Evolutionary conservation across 1,140 invertebrate genomes (phyloP).

Genomic region (Teleogryllus occipitalis): DNA sequence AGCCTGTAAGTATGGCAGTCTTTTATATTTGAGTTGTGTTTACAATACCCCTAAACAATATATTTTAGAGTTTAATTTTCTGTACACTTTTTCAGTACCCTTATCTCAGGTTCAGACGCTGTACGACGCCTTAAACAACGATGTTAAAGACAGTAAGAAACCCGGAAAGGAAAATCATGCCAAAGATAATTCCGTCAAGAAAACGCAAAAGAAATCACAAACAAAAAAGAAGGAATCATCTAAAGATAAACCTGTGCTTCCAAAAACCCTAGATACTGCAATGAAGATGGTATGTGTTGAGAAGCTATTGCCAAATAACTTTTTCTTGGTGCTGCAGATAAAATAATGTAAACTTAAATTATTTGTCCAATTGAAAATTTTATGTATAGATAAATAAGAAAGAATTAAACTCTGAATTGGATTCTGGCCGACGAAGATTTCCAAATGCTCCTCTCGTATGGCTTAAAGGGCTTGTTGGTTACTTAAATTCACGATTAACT

Average conservation of each 20-base stretch:
- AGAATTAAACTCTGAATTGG: not conserved
- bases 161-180: not conserved
- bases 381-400: not conserved
- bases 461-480: not conserved
- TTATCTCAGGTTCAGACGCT: not conserved
- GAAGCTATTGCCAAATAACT: not conserved
- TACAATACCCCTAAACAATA: too few relatives aligned
- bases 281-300: not conserved
- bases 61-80: too few relatives aligned
- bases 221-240: not conserved
- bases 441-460: not conserved
- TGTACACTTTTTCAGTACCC: not conserved
- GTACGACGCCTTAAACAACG: not conserved
- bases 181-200: not conserved
- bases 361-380: not conserved
- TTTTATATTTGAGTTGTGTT: not conserved
- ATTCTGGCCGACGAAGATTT: not conserved
- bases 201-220: not conserved
- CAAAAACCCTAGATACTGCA: not conserved
- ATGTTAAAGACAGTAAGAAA: not conserved
- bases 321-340: not conserved
- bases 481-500: not conserved
- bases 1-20: conserved; percentile 43
- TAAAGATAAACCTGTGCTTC: not conserved
- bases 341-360: not conserved